Evolutionary conservation across 2,888 invertebrate genomes (phyloP).

Genomic region (Eremobia ochroleuca): DNA sequence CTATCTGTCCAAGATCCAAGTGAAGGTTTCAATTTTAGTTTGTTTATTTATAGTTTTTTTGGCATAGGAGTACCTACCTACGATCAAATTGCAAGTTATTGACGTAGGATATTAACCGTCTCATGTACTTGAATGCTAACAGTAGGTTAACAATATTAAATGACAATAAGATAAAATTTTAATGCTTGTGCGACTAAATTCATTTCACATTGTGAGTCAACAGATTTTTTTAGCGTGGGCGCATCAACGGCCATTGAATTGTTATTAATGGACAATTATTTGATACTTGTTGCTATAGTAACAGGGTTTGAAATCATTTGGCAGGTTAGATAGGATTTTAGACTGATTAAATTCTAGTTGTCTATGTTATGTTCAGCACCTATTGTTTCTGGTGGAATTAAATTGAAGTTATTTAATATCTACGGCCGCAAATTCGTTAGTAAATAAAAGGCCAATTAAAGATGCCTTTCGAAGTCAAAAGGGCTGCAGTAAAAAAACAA

Average conservation of each 20-base stretch:
- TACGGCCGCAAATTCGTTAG: constrained; percentile 3
- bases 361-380: constrained; percentile 31
- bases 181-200: constrained; percentile 65
- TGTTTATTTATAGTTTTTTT: constrained; percentile 34
- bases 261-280: constrained; percentile 12
- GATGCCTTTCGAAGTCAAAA: not conserved
- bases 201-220: constrained; percentile 71
- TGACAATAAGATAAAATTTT: constrained; percentile 66
- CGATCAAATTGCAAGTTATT: constrained; percentile 35
- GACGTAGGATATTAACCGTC: constrained; percentile 27
- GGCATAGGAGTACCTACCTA: constrained; percentile 27
- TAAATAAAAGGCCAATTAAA: constrained; percentile 5
- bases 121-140: constrained; percentile 40
- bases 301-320: constrained; percentile 47
- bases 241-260: constrained; percentile 48
- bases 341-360: constrained; percentile 47
- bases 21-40: constrained; percentile 2
- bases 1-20: not conserved
- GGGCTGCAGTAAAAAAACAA: not conserved
- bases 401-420: constrained; percentile 12
- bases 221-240: constrained; percentile 73
- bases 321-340: not conserved
- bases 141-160: constrained; percentile 60
- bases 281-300: constrained; percentile 9
- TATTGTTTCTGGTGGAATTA: constrained; percentile 10